phyloP scores from a whole-genome alignment of 1,140 invertebrate species.

The Drosophila watanabei region DNA sequence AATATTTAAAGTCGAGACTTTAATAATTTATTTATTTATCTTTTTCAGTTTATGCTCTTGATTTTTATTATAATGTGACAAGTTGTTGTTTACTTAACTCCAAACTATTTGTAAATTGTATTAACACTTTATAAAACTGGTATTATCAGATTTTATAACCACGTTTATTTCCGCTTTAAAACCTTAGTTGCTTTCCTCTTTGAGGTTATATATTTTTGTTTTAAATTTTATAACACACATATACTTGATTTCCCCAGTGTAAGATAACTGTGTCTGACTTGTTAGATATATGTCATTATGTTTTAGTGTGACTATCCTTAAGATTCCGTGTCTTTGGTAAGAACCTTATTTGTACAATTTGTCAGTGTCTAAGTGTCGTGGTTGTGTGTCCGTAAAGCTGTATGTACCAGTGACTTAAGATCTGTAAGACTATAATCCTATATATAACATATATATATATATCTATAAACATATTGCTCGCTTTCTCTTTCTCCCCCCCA shows the following conservation, averaged over 20 bases:
- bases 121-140: no score
- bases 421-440: constrained; percentile 36
- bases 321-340: constrained; percentile 22
- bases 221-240: background rate
- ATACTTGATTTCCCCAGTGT: background rate
- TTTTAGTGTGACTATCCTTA: constrained; percentile 10
- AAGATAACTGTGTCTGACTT: constrained; percentile 2
- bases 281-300: background rate
- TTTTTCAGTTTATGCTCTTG: background rate
- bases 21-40: background rate
- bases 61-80: background rate
- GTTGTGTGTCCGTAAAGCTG: constrained; percentile 17
- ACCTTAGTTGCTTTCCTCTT: no score
- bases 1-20: no score
- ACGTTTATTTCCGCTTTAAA: background rate
- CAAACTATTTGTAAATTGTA: background rate
- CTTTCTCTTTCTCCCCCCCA: constrained; percentile 60
- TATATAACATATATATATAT: constrained; percentile 35
- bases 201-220: background rate
- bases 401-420: constrained; percentile 29
- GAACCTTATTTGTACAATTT: constrained; percentile 27
- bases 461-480: constrained; percentile 54
- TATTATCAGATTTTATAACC: background rate
- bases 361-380: constrained; percentile 39
- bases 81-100: background rate